A percentile compares a stretch with the other conserved stretches of the same genome.
Conservation (phyloP, 2,797 vertebrate species). For the Sebastes matsubarae region DNA sequence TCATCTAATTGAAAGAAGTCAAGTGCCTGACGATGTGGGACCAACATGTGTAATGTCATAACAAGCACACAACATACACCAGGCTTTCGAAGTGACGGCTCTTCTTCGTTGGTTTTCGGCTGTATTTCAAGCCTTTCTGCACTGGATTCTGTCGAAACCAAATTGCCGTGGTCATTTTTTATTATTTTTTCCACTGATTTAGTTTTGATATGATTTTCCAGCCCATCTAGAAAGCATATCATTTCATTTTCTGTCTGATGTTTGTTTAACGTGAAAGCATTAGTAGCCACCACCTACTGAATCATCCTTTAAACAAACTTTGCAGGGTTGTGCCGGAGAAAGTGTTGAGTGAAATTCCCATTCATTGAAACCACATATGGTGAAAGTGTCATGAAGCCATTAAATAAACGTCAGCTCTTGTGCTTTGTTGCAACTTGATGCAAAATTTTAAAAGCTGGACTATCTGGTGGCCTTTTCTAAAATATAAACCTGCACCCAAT, state of each 20-base stretch:
- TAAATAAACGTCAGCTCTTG: background rate
- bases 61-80: background rate
- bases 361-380: background rate
- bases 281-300: background rate
- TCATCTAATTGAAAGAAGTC: background rate
- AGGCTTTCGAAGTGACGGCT: background rate
- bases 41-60: background rate
- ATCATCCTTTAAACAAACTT: constrained; percentile 9
- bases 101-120: background rate
- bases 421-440: background rate
- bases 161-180: background rate
- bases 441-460: background rate
- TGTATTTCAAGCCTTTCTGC: background rate
- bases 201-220: background rate
- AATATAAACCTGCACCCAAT: background rate
- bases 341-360: constrained; percentile 6
- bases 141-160: background rate
- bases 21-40: background rate
- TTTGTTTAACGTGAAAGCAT: background rate
- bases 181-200: background rate
- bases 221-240: background rate
- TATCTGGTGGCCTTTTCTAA: background rate
- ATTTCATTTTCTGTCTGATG: background rate
- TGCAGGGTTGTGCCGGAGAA: background rate
- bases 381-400: background rate